Evolutionary conservation across 2,797 vertebrate genomes (phyloP), one percentile per base, ranked within the genome.

Genomic region (Urocyon cinereoargenteus): DNA sequence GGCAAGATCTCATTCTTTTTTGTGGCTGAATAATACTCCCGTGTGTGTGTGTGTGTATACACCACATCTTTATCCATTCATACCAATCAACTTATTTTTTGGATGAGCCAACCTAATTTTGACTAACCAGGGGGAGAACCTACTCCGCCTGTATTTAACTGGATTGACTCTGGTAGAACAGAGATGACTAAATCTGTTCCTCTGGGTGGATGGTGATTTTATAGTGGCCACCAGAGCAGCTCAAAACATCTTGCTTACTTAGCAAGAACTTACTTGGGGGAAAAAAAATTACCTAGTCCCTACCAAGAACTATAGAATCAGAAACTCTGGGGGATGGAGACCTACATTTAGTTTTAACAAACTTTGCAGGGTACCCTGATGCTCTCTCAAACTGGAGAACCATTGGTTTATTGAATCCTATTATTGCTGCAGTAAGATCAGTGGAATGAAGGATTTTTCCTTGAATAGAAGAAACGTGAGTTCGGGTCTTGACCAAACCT

Each of bases 401-500:
- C 4, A 0, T 22, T 89, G 24, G 5, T 24, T 36, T 70, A 0
- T 57, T 83, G 45, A 40, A 61, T 55, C 15, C 40, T 70, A 16
- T 51, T 19, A 55, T 10, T 16, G 19, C 13, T 16, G 19, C 13
- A 86, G 1, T 28, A 79, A 49, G 61, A 61, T 36, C 21, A 72
- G 15, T 57, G n/a, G 12, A 88, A 18, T 62, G 26, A 15, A 2
- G 1, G 70, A 18, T 18, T 57, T 9, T 26, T 86, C 26, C 57
- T 61, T 94, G 51, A 53, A 18, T 53, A 62, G 36, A 87, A 89
- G 61, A 93, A 87, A 64, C 18, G 19, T 14, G 8, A 73, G 22
- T 84, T 94, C 40, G 82, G 28, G 1, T 85, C 26, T 70, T 92
- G 22, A 84, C 26, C 31, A 95, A 77, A 57, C n/a, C 62, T 96